Evolutionary conservation across 2,888 invertebrate genomes (phyloP).

Genomic region (Drosophila testacea): DNA sequence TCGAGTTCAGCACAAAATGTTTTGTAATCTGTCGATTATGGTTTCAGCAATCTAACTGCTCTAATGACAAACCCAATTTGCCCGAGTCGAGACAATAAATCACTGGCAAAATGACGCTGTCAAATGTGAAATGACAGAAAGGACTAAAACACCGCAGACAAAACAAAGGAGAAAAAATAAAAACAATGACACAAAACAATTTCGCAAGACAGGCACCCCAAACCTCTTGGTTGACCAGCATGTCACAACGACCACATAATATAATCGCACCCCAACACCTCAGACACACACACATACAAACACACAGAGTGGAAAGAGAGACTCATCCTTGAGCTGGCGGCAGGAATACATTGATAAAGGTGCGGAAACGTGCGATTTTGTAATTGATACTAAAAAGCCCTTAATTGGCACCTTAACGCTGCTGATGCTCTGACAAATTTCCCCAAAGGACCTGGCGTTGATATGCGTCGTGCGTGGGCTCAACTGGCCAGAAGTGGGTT

Average conservation of each 20-base stretch:
- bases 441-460: slow-evolving; percentile 81
- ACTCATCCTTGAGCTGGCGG: slow-evolving; percentile 19
- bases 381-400: slow-evolving; percentile 86
- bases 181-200: slow-evolving; percentile 77
- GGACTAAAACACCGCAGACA: slow-evolving; percentile 16
- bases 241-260: slow-evolving; percentile 52
- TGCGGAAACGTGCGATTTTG: slow-evolving; percentile 83
- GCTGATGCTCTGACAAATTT: slow-evolving; percentile 83
- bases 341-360: slow-evolving; percentile 64
- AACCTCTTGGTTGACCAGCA: slow-evolving; percentile 59
- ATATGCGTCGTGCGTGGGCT: slow-evolving; percentile 68
- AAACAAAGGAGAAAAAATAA: slow-evolving; percentile 37
- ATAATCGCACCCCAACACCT: slow-evolving; percentile 32
- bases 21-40: slow-evolving; percentile 53
- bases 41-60: slow-evolving; percentile 51
- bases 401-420: slow-evolving; percentile 85
- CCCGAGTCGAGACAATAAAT: slow-evolving; percentile 67
- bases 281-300: slow-evolving; percentile 9
- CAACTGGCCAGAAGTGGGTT: slow-evolving; percentile 30
- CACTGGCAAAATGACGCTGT: slow-evolving; percentile 73
- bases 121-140: slow-evolving; percentile 64
- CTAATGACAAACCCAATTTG: slow-evolving; percentile 77
- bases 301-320: slow-evolving; percentile 4
- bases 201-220: slow-evolving; percentile 56
- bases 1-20: slow-evolving; percentile 5